Evolutionary conservation across 2,888 invertebrate genomes (phyloP), one percentile per base, ranked within the genome.

Genomic region (Invenusta paracnida): DNA sequence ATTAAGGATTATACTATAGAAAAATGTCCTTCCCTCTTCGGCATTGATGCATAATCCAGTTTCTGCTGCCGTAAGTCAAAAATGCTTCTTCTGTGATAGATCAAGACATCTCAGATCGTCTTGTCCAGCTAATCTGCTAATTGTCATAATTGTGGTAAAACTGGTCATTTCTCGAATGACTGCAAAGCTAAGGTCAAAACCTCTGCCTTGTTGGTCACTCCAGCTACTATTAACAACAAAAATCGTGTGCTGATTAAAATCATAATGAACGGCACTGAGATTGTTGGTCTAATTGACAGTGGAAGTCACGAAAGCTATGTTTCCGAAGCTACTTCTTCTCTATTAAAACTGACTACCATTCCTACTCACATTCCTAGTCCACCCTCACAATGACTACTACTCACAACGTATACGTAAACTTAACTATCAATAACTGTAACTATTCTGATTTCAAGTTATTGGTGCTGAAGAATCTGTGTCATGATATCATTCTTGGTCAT

Each of bases 401-500:
- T n/a, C n/a, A n/a, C n/a, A n/a, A n/a, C n/a, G 31, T 30, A 17
- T 13, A 30, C 30, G 1, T 83, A 28, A 29, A 83, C 25, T 66
- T 83, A 17, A 83, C 79, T 30, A 11, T 11, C 2, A 83, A 30
- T 13, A n/a, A 1, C 30, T 83, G 73, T 25, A 27, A 83, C 5
- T 81, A 83, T 83, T 17, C 2, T 11, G 5, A n/a, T 17, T 25
- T 83, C 30, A 79, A 79, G 23, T 28, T 82, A 30, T 30, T 25
- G 13, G 66, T 67, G 5, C 79, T 83, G 30, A 11, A 11, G 13
- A 83, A 82, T 29, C 83, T 85, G 1, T 82, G 29, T 25, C 13
- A n/a, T 5, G 81, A 83, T 83, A 84, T 83, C 83, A 85, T 83
- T 83, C 31, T 85, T n/a, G 81, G 85, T 84, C 25, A n/a, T 13